Evolutionary conservation across 2,888 invertebrate genomes (phyloP), one percentile per base, ranked within the genome.

Genomic region (Parthenolecanium corni): DNA sequence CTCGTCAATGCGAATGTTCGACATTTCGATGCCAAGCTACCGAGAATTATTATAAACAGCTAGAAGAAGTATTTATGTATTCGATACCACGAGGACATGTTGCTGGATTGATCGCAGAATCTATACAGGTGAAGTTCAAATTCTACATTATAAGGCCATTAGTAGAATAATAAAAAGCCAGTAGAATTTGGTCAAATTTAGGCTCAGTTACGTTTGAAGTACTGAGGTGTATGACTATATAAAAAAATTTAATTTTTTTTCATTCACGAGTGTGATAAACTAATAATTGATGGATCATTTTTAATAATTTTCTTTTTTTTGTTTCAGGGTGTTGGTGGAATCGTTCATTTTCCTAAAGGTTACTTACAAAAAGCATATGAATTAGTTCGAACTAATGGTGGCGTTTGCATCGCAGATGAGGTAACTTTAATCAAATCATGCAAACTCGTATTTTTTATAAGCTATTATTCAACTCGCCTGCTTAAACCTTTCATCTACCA

Each of bases 71-170:
- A 4, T 79, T 95, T 68, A 79, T 80, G 65, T 86, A 85, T 73
- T 86, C 87, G 9, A 73, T 91, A 67, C 87, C 93, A 0, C 82
- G 83, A 64, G 84, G 84, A 21, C 80, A 80, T 61, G 80, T 92
- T 4, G 97, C 94, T 0, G 96, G 84, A 4, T 84, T 96, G 73
- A 87, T 96, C 72, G 91, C 89, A 0, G 97, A 98, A 74, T 87
- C 92, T 0, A 96, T 98, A 68, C 96, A 95, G 76, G 82, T 77
- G 31, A 31, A 31, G n/a, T n/a, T n/a, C n/a, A n/a, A n/a, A n/a
- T n/a, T 67, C 57, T n/a, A n/a, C n/a, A n/a, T n/a, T n/a, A n/a
- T n/a, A n/a, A n/a, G n/a, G n/a, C n/a, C n/a, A n/a, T n/a, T n/a
- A 38, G 38, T 38, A 38, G 12, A 38, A 38, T 38, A n/a, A n/a